phyloP scores from a whole-genome alignment of 92 coral and sea anemone species.

The Metridium senile region DNA sequence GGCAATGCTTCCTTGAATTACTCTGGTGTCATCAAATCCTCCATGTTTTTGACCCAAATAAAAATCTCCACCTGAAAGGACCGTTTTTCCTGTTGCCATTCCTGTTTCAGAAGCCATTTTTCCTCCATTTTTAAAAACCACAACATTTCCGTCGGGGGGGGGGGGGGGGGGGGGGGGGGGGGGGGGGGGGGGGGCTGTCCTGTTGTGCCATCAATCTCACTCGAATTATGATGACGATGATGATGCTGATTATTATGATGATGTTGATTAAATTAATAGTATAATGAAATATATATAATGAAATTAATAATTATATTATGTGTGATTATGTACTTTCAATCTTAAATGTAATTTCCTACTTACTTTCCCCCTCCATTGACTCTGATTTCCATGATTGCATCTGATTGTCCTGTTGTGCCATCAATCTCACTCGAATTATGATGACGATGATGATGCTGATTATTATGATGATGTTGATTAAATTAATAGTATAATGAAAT shows the following conservation, averaged over 20 bases:
- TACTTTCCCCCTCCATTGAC: neutral
- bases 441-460: too few species aligned
- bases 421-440: too few species aligned
- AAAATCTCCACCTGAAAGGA: neutral
- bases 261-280: too few species aligned
- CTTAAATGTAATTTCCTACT: too few species aligned
- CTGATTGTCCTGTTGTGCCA: too few species aligned
- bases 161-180: neutral
- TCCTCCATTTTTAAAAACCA: neutral
- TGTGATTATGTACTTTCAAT: too few species aligned
- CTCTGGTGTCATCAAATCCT: neutral
- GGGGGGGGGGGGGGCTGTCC: neutral
- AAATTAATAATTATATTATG: too few species aligned
- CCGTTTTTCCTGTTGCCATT: neutral
- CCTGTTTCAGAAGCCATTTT: neutral
- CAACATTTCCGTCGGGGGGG: neutral
- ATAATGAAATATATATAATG: too few species aligned
- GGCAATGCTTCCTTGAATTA: too few species aligned
- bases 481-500: too few species aligned
- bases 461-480: neutral
- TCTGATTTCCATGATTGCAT: neutral
- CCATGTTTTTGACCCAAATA: neutral
- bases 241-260: too few species aligned
- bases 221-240: neutral
- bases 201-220: neutral